phyloP scores from a whole-genome alignment of 2,113 vertebrate genomes.

The Okapia johnstoni region DNA sequence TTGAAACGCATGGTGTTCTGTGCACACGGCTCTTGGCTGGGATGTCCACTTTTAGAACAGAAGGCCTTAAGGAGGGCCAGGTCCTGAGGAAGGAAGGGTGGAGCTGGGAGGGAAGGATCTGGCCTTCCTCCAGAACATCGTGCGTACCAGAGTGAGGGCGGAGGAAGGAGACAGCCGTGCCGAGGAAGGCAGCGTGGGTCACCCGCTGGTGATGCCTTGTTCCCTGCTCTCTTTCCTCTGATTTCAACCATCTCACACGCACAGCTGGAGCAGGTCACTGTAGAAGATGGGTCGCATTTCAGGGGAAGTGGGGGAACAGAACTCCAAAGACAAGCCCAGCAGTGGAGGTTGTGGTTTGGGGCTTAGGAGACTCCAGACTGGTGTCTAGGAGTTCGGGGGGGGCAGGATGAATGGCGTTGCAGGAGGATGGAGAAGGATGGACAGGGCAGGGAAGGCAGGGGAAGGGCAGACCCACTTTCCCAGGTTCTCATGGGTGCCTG shows the following conservation, averaged over 20 bases:
- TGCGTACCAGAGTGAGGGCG: background rate
- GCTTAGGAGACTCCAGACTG: background rate
- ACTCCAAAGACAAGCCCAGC: background rate
- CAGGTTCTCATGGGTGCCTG: background rate
- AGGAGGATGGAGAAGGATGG: rapidly evolving
- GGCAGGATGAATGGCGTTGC: rapidly evolving
- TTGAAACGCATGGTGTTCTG: background rate
- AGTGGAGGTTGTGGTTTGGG: background rate
- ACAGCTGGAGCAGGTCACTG: rapidly evolving
- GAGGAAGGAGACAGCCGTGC: rapidly evolving
- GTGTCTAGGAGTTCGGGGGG: background rate
- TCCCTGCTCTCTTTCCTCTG: background rate
- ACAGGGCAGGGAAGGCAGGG: background rate
- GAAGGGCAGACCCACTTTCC: background rate
- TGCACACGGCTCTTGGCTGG: background rate
- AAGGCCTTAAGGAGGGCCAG: background rate
- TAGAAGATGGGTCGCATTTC: no score
- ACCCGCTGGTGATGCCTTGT: rapidly evolving
- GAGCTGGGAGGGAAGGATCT: background rate
- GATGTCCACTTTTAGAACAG: background rate
- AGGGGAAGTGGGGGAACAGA: no score
- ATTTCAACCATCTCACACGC: background rate
- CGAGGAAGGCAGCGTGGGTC: background rate
- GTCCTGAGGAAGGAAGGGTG: background rate
- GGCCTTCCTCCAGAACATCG: background rate